phyloP scores from a whole-genome alignment of 2,113 vertebrate species.

The Ceuthmochares aereus region DNA sequence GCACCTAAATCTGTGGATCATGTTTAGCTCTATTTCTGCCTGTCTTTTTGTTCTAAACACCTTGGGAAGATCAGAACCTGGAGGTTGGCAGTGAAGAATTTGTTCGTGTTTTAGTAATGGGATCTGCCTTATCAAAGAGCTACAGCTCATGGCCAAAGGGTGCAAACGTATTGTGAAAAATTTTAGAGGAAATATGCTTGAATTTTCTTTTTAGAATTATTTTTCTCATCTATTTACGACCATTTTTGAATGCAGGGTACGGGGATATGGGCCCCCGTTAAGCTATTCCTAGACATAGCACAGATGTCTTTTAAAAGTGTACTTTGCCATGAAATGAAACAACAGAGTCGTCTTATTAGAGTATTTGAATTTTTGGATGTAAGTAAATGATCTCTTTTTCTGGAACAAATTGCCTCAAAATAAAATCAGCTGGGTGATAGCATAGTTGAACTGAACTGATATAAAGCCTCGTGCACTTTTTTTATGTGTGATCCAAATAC shows the following conservation, averaged over 20 bases:
- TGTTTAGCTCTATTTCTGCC: neutral
- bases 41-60: neutral
- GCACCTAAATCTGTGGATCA: neutral
- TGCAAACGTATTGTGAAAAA: neutral
- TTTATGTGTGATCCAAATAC: neutral
- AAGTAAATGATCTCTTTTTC: neutral
- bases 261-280: neutral
- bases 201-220: neutral
- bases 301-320: neutral
- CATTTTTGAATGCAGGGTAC: neutral
- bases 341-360: neutral
- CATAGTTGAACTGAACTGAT: neutral
- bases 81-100: neutral
- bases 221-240: neutral
- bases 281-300: neutral
- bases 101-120: neutral
- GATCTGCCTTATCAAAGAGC: neutral
- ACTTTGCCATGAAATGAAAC: neutral
- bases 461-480: neutral
- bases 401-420: neutral
- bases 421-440: rapidly evolving
- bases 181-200: neutral
- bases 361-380: neutral
- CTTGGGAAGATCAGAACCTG: neutral
- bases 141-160: neutral